A percentile compares a stretch with the other conserved stretches of the same genome.
Conservation (phyloP, 1,140 invertebrate species). For the Brachionus asplanchnoidis region DNA sequence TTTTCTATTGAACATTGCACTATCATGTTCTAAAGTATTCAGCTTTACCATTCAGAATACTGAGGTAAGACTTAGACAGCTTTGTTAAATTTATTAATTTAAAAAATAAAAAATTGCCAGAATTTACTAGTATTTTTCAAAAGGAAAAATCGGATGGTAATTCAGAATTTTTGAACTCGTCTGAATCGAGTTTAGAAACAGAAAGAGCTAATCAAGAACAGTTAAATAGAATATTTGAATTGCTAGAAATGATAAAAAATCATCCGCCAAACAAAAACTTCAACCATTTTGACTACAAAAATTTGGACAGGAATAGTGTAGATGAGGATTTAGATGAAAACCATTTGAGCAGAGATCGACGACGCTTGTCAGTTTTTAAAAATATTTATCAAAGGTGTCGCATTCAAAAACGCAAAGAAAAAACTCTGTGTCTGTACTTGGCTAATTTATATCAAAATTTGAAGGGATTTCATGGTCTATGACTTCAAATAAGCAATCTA, state of each 20-base stretch:
- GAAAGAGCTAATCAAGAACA: neutral
- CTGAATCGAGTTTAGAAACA: neutral
- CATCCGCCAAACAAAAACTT: neutral
- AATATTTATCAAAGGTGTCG: slow-evolving; percentile 37
- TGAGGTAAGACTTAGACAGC: neutral
- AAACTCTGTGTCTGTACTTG: slow-evolving; percentile 37
- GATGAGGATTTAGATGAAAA: neutral
- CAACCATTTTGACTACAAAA: neutral
- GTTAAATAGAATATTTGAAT: neutral
- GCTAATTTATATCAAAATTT: slow-evolving; percentile 37
- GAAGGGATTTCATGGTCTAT: slow-evolving; percentile 34
- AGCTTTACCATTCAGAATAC: neutral
- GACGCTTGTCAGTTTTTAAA: slow-evolving; percentile 10
- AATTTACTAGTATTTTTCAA: neutral
- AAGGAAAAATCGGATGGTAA: neutral
- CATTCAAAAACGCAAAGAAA: slow-evolving; percentile 39
- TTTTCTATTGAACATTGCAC: neutral
- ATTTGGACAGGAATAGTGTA: neutral
- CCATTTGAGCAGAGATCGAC: neutral
- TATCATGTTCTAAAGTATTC: neutral
- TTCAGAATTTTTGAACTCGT: neutral
- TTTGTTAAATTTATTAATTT: too few species aligned
- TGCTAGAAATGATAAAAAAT: neutral
- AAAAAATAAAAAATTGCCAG: too few species aligned
- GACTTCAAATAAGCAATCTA: neutral